Evolutionary conservation across 2,888 invertebrate genomes (phyloP), one percentile per base, ranked within the genome.

Genomic region (Cantharis lateralis): DNA sequence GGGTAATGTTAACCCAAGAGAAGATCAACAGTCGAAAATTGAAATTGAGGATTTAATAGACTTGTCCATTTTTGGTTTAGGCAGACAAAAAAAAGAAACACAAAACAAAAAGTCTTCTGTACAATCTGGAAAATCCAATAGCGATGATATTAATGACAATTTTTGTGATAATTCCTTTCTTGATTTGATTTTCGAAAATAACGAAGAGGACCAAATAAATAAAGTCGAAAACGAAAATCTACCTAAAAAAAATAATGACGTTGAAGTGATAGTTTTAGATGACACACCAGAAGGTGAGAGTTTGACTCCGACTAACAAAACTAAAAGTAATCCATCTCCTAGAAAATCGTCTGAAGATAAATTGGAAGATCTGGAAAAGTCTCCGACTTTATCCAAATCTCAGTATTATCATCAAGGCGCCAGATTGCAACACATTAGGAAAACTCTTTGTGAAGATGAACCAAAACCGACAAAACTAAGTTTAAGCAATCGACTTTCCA

Each of bases 1-100:
- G 1, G 4, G n/a, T 13, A 48, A n/a, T 48, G n/a, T 7, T 48
- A 48, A n/a, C n/a, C 48, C 5, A 48, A 48, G n/a, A n/a, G 48
- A 48, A n/a, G n/a, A n/a, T 7, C 48, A 48, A n/a, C 48, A 48
- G n/a, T 48, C 48, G 1, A 48, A 48, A n/a, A 48, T 32, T 15
- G 68, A 61, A 20, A n/a, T 70, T 18, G 61, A 64, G 13, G 77
- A 77, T 62, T 64, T 76, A n/a, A 68, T 66, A 66, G 84, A 84
- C 78, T 76, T 84, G 66, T 82, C 83, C 9, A 68, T 80, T 24
- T 84, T 84, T 79, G 83, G 82, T 28, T 78, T 83, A 70, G 62
- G 71, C 7, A 18, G 63, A 68, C 18, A 26, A 63, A 20, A 48
- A 69, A 13, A 15, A 28, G n/a, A 18, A n/a, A 13, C 64, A 20